phyloP scores from a whole-genome alignment of 2,888 invertebrate species.

The Sisyra terminalis region DNA sequence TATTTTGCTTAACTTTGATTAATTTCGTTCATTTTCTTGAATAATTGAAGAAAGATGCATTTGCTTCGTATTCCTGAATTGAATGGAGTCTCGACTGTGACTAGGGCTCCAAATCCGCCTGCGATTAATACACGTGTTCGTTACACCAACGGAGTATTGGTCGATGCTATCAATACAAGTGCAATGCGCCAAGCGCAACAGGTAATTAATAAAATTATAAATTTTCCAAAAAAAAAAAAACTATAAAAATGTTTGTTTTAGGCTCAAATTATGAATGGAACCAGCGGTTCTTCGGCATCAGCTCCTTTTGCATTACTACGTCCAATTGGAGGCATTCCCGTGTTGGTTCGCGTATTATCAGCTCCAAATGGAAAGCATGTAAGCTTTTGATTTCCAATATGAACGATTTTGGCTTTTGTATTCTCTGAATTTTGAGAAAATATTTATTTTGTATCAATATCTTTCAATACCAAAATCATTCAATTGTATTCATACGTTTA shows the following conservation, averaged over 20 bases:
- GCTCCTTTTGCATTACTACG: slow-evolving; percentile 52
- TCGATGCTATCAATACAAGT: slow-evolving; percentile 54
- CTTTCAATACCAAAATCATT: slow-evolving; percentile 3
- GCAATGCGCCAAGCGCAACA: slow-evolving; percentile 48
- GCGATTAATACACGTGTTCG: slow-evolving; percentile 11
- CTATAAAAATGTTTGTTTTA: not conserved
- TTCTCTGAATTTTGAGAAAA: too few relatives aligned
- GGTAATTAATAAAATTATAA: too few relatives aligned
- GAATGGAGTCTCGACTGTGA: not conserved
- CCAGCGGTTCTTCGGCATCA: not conserved
- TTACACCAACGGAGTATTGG: slow-evolving; percentile 38
- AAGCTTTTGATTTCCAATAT: slow-evolving; percentile 10
- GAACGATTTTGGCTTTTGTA: too few relatives aligned
- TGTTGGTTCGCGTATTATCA: slow-evolving; percentile 48
- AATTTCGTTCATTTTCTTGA: not conserved
- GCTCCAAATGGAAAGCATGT: slow-evolving; percentile 36
- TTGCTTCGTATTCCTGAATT: slow-evolving; percentile 7
- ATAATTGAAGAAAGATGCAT: slow-evolving; percentile 6
- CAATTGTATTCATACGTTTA: too few relatives aligned
- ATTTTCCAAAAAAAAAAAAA: slow-evolving; percentile 1
- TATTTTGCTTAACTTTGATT: too few relatives aligned
- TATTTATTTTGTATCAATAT: too few relatives aligned
- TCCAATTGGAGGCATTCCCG: slow-evolving; percentile 46
- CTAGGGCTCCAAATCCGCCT: not conserved
- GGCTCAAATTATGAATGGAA: slow-evolving; percentile 2